Conservation (phyloP, 2,888 invertebrate species). For the Melanotus villosus region DNA sequence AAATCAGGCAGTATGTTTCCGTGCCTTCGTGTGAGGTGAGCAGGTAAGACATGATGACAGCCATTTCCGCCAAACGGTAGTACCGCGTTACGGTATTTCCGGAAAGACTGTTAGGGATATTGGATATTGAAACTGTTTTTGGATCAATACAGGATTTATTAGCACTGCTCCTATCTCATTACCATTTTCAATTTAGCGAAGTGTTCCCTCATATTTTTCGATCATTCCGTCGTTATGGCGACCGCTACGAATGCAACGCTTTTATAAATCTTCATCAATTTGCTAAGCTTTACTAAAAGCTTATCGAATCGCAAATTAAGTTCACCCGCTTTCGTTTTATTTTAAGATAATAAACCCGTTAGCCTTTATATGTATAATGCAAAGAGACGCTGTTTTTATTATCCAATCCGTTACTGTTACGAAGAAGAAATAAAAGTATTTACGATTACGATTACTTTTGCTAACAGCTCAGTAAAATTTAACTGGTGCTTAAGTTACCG, state of each 20-base stretch:
- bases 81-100: conserved; percentile 32
- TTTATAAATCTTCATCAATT: conserved; percentile 57
- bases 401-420: conserved; percentile 15
- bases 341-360: conserved; percentile 43
- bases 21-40: conserved; percentile 15
- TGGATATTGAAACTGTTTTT: conserved; percentile 51
- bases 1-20: conserved; percentile 20
- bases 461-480: conserved; percentile 17
- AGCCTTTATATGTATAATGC: conserved; percentile 25
- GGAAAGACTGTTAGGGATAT: conserved; percentile 51
- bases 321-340: conserved; percentile 40
- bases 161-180: conserved; percentile 64
- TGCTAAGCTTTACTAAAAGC: conserved; percentile 49
- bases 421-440: conserved; percentile 22
- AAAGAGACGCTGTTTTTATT: conserved; percentile 18
- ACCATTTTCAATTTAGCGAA: conserved; percentile 67
- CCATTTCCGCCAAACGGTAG: conserved; percentile 28
- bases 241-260: conserved; percentile 51
- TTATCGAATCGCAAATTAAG: conserved; percentile 45
- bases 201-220: conserved; percentile 63
- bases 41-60: conserved; percentile 32
- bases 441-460: conserved; percentile 24
- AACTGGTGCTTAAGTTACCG: conserved; percentile 14
- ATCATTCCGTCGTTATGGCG: conserved; percentile 60
- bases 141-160: conserved; percentile 61